Conservation (phyloP, 2,797 vertebrate genomes). For the Bufotes viridis region DNA sequence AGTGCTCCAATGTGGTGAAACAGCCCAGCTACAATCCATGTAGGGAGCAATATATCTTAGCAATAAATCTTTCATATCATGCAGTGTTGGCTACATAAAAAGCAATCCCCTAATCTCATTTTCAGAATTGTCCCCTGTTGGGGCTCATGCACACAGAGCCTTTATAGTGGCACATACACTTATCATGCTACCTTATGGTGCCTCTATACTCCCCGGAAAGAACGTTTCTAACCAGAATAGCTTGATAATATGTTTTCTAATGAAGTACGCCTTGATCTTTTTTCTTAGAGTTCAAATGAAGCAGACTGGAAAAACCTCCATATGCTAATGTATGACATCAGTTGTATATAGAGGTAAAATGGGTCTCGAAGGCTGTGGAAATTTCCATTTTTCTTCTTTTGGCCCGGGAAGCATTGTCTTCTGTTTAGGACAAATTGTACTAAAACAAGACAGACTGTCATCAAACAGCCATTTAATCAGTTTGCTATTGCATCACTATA, state of each 20-base stretch:
- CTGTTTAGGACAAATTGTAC: neutral
- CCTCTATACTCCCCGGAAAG: neutral
- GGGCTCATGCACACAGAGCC: neutral
- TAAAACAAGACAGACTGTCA: neutral
- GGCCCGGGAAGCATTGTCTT: neutral
- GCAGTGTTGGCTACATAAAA: conserved; percentile 15
- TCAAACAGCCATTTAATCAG: too few species aligned
- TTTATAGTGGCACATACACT: neutral
- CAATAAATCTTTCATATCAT: conserved; percentile 1
- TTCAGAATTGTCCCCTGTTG: neutral
- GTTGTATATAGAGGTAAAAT: too few species aligned
- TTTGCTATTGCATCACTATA: neutral
- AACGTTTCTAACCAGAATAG: neutral
- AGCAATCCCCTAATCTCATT: neutral
- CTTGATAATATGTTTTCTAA: too few species aligned
- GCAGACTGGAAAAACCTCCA: neutral
- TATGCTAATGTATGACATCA: neutral
- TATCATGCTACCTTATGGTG: neutral
- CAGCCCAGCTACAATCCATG: neutral
- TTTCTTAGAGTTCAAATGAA: neutral
- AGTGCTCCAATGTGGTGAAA: neutral
- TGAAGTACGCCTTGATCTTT: neutral
- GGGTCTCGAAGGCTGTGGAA: neutral
- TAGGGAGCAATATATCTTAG: neutral
- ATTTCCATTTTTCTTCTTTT: neutral